Base-by-base conservation (phyloP, 1,140 invertebrate genomes). In the Cardiocondyla obscurior region DNA sequence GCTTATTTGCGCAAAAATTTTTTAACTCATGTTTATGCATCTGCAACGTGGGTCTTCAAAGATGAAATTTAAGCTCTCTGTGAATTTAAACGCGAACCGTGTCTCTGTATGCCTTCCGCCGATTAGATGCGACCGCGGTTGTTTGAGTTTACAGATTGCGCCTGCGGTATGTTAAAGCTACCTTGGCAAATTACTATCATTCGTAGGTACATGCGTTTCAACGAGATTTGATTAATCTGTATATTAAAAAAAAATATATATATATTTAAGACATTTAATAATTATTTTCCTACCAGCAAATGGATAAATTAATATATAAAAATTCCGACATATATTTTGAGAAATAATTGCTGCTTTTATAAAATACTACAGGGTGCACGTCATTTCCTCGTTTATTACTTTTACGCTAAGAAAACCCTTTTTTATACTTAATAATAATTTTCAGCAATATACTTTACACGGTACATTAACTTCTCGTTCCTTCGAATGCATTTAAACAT, bases 81-180 rank as follows among this genome's bases (percentile, higher is more conserved):
- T 81, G 79, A 88, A 57, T 81, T 84, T 83, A 88, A 88, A 88
- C 86, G 73, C 72, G 46, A 83, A 76, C 53, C 73, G 65, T 79
- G 83, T 85, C 86, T 76, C 69, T 88, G 82, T 85, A 76, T 81
- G 74, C 85, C 84, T 85, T 88, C 79, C 57, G 60, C 69, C 81
- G 81, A 88, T 83, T 88, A 88, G 86, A 88, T 36, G 77, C 44
- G 81, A 88, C 87, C 74, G 57, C 74, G 79, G 46, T 81, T 88
- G 84, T 88, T 88, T 88, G 87, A 88, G 87, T 88, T 88, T 88
- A 85, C 87, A 76, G 86, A 88, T 88, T 88, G 87, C 83, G 57
- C 84, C 86, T 88, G 74, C 62, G 44, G 86, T 79, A 57, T 83
- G 88, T 88, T 88, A 88, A 69, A 85, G 70, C 83, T 82, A 82